These are phyloP conservation scores for Scaptomyza reducta DNA, from an alignment of 2,888 invertebrate species.

Conservation along the genomic window DNA sequence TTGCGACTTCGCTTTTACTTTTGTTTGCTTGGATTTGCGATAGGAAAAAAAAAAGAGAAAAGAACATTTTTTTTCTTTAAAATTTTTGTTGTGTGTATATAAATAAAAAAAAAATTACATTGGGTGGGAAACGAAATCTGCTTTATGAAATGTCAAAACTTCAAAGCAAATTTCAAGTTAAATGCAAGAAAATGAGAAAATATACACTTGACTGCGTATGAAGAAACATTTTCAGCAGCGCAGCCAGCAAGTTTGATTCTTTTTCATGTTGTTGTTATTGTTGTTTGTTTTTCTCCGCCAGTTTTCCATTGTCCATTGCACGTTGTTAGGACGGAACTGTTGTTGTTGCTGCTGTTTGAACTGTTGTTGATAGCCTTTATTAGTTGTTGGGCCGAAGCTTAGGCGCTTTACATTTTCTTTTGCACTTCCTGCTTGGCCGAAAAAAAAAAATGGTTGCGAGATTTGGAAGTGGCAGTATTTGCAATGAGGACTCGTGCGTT, in stretches of 20 bases:
- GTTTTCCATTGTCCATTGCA: constrained; percentile 62
- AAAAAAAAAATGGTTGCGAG: constrained; percentile 17
- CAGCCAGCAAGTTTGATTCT: constrained; percentile 39
- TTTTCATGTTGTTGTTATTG: constrained; percentile 32
- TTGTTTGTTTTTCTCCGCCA: constrained; percentile 57
- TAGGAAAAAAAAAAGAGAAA: constrained; percentile 34
- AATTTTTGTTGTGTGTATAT: constrained; percentile 20
- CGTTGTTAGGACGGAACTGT: constrained; percentile 45
- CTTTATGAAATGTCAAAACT: constrained; percentile 82
- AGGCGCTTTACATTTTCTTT: constrained; percentile 67
- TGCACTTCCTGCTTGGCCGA: constrained; percentile 48
- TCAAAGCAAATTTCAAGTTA: constrained; percentile 79
- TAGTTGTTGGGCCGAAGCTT: constrained; percentile 77
- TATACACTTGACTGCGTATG: constrained; percentile 81
- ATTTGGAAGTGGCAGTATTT: constrained; percentile 24
- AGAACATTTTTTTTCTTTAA: constrained; percentile 19
- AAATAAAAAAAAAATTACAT: constrained; percentile 43
- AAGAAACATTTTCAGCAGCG: constrained; percentile 63
- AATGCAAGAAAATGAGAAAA: constrained; percentile 81
- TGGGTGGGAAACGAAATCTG: constrained; percentile 65
- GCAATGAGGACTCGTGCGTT: constrained; percentile 34
- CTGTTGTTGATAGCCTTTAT: constrained; percentile 81
- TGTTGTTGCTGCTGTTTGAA: constrained; percentile 69
- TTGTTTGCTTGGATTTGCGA: constrained; percentile 75
- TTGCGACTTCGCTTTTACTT: constrained; percentile 69